Conservation (phyloP, 2,888 invertebrate species). For the Drosophila pseudotakahashii region DNA sequence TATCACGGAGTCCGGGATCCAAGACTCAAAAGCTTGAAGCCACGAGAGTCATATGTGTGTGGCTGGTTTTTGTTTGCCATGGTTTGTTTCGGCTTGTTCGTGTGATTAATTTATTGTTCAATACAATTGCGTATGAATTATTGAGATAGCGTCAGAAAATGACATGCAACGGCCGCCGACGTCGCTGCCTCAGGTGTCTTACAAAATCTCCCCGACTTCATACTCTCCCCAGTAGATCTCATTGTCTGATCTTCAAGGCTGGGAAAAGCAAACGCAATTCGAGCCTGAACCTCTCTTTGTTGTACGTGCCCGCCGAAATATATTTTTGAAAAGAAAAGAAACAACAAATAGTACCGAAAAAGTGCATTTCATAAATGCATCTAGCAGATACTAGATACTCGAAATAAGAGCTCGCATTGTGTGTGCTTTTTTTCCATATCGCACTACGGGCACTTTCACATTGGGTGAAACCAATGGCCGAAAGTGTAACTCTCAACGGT, state of each 20-base stretch:
- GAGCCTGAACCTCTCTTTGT: conserved; percentile 10
- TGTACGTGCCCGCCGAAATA: conserved; percentile 35
- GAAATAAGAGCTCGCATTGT: conserved; percentile 26
- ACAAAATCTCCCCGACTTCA: conserved; percentile 17
- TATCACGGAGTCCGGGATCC: conserved; percentile 28
- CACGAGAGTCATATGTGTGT: conserved; percentile 34
- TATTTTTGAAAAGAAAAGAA: neutral
- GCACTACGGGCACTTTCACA: conserved; percentile 63
- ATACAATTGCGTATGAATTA: conserved; percentile 77
- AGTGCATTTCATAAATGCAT: conserved; percentile 42
- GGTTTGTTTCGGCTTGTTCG: conserved; percentile 66
- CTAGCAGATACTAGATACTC: conserved; percentile 40
- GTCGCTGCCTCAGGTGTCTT: conserved; percentile 40
- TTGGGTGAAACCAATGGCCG: conserved; percentile 40
- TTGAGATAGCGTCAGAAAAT: conserved; percentile 76
- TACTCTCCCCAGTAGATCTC: conserved; percentile 37
- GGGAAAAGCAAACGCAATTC: conserved; percentile 44
- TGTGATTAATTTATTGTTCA: conserved; percentile 78
- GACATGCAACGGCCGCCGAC: conserved; percentile 69
- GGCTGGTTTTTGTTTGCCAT: conserved; percentile 51
- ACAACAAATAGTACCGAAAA: conserved; percentile 9
- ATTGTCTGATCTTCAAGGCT: conserved; percentile 52
- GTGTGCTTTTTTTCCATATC: conserved; percentile 23
- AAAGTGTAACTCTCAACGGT: conserved; percentile 28
- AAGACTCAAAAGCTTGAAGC: conserved; percentile 10